Conservation (phyloP, 1,140 invertebrate species). For the Drosophila subobscura region DNA sequence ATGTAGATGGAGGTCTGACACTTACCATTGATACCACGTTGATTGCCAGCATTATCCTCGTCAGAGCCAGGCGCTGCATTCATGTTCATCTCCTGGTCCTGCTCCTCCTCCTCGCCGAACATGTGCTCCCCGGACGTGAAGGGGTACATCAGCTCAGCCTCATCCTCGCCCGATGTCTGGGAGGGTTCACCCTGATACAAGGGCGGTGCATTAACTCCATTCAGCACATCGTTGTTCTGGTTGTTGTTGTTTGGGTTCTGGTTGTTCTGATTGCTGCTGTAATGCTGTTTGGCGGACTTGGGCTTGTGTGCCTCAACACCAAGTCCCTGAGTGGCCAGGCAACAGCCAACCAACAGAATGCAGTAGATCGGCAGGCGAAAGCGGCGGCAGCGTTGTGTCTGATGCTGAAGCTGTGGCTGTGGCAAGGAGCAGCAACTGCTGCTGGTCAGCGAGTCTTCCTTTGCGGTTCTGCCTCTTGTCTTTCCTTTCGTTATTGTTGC, state of each 20-base stretch:
- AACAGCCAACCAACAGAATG: constrained; percentile 44
- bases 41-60: constrained; percentile 72
- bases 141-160: constrained; percentile 70
- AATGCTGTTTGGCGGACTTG: constrained; percentile 74
- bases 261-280: constrained; percentile 38
- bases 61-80: constrained; percentile 48
- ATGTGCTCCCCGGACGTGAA: constrained; percentile 72
- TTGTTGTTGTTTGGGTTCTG: constrained; percentile 38
- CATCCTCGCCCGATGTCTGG: constrained; percentile 76
- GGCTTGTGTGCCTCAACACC: constrained; percentile 66
- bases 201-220: constrained; percentile 49
- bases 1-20: constrained; percentile 10
- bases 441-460: not conserved
- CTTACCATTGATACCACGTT: constrained; percentile 77
- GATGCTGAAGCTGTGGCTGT: constrained; percentile 32
- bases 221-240: constrained; percentile 67
- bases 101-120: constrained; percentile 67
- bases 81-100: constrained; percentile 44
- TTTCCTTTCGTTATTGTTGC: constrained; percentile 49
- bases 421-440: not conserved
- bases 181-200: constrained; percentile 70
- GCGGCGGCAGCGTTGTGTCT: constrained; percentile 32
- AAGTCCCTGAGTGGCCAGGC: constrained; percentile 60
- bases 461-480: constrained; percentile 40
- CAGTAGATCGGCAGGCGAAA: constrained; percentile 51